Conservation (phyloP, 2,113 vertebrate genomes). For the Pangasianodon hypophthalmus region DNA sequence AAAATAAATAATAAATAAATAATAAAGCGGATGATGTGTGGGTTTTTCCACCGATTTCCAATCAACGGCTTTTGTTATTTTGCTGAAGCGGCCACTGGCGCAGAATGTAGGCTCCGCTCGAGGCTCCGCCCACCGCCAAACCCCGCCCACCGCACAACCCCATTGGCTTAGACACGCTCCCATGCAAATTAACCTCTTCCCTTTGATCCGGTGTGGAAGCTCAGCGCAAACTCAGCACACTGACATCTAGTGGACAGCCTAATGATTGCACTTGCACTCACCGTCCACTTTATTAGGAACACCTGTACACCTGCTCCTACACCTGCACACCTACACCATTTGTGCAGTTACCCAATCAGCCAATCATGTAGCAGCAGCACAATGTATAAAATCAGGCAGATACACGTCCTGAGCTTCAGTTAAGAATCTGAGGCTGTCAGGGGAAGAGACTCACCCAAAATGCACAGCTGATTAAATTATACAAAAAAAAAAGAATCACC, state of each 20-base stretch:
- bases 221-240: background rate
- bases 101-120: slow-evolving; percentile 64
- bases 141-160: slow-evolving; percentile 65
- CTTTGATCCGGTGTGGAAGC: slow-evolving; percentile 68
- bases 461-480: too few species aligned
- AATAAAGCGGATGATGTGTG: slow-evolving; percentile 26
- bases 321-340: background rate
- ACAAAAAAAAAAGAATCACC: too few species aligned
- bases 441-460: too few species aligned
- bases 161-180: slow-evolving; percentile 70
- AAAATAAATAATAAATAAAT: slow-evolving; percentile 30
- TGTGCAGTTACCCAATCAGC: too few species aligned
- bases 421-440: too few species aligned
- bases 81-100: slow-evolving; percentile 67
- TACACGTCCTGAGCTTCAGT: too few species aligned
- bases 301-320: background rate
- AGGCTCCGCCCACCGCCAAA: slow-evolving; percentile 72
- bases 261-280: background rate
- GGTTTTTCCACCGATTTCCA: slow-evolving; percentile 41
- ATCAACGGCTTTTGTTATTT: slow-evolving; percentile 71
- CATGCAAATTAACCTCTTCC: slow-evolving; percentile 73
- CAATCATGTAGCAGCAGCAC: too few species aligned
- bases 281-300: background rate
- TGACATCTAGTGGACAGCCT: slow-evolving; percentile 31
- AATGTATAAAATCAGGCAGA: too few species aligned